These are phyloP conservation scores for Orycteropus afer DNA, from an alignment of 2,113 vertebrate genomes.

Conservation along the genomic window DNA sequence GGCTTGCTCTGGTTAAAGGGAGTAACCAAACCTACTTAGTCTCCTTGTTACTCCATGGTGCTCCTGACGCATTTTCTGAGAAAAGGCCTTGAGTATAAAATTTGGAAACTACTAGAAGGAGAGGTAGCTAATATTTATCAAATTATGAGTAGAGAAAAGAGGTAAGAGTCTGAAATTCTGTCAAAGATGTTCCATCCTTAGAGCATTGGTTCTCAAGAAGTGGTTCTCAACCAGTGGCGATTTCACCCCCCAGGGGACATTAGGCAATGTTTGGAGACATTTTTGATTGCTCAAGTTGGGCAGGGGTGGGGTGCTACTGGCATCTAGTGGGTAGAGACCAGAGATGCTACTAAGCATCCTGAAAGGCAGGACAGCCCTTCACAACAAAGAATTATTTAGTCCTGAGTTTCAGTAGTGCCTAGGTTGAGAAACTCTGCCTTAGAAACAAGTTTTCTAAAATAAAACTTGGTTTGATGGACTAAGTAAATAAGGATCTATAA, in stretches of 20 bases:
- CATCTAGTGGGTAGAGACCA: neutral
- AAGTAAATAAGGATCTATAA: neutral
- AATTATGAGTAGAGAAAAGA: neutral
- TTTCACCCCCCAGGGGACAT: neutral
- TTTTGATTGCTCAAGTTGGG: neutral
- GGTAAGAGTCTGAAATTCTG: neutral
- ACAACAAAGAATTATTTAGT: neutral
- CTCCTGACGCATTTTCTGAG: neutral
- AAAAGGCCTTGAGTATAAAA: neutral
- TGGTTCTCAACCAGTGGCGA: neutral
- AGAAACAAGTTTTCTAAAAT: conserved; percentile 23
- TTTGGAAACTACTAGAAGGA: neutral
- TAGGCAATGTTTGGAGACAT: neutral
- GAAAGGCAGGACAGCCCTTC: neutral
- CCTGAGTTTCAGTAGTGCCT: neutral
- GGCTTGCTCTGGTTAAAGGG: neutral
- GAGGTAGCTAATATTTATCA: conserved; percentile 1
- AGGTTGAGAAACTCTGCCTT: neutral
- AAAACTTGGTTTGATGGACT: neutral
- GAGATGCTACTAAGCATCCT: neutral
- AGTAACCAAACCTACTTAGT: neutral
- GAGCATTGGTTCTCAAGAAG: neutral
- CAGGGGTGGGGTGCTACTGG: too few relatives aligned
- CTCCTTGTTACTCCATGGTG: neutral
- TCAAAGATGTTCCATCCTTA: neutral